Evolutionary conservation across 2,888 invertebrate species (phyloP).

Genomic region (Drosophila ezoana): DNA sequence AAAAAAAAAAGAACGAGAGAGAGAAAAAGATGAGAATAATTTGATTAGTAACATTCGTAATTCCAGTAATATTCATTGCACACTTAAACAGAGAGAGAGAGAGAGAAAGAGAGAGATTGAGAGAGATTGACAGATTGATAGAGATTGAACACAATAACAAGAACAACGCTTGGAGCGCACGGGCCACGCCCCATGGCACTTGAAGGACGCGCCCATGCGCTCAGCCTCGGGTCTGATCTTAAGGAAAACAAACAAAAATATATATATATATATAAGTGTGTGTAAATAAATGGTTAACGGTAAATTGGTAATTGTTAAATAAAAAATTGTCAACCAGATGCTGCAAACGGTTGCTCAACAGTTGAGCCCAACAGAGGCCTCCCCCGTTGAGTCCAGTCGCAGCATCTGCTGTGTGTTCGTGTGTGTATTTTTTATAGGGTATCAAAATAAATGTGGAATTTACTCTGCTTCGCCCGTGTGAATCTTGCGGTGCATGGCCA

Average conservation of each 20-base stretch:
- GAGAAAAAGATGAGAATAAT: slow-evolving; percentile 62
- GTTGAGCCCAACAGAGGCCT: not conserved
- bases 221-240: slow-evolving; percentile 64
- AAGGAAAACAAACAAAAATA: slow-evolving; percentile 72
- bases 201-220: slow-evolving; percentile 69
- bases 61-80: slow-evolving; percentile 33
- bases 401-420: slow-evolving; percentile 17
- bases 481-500: slow-evolving; percentile 84
- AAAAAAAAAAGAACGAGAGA: slow-evolving; percentile 39
- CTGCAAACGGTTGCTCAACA: not conserved
- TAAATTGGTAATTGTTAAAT: slow-evolving; percentile 20
- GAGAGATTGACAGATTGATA: not conserved
- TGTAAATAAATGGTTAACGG: slow-evolving; percentile 23
- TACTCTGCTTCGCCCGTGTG: slow-evolving; percentile 85
- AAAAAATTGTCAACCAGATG: slow-evolving; percentile 7
- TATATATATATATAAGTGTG: slow-evolving; percentile 50
- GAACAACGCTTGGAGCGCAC: slow-evolving; percentile 53
- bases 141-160: slow-evolving; percentile 50
- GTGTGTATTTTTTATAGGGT: slow-evolving; percentile 8
- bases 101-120: slow-evolving; percentile 5
- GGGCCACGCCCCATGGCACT: slow-evolving; percentile 67
- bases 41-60: slow-evolving; percentile 70
- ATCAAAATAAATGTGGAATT: slow-evolving; percentile 71
- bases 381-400: not conserved
- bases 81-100: slow-evolving; percentile 37